Evolutionary conservation across 1,140 invertebrate species (phyloP), one percentile per base, ranked within the genome.

Genomic region (Mesaphorura yosii): DNA sequence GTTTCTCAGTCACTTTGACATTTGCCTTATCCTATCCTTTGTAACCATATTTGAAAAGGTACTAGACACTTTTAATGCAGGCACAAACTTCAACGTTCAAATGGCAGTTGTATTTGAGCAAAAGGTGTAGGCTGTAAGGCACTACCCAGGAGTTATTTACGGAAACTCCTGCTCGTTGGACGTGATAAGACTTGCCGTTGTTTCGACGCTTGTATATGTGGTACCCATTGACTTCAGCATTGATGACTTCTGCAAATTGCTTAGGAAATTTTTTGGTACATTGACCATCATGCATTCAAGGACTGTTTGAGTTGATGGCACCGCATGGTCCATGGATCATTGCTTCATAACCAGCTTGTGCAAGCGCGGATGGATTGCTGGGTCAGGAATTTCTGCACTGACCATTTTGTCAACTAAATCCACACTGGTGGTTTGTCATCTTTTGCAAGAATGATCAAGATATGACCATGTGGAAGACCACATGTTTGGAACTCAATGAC

Each of bases 11-110:
- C 39, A 53, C 1, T 22, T 39, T 20, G 26, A 64, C 41, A 41
- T 50, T 26, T 12, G 57, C 55, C 34, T 45, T 37, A 44, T 64
- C 60, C 29, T 55, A 45, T 28, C 64, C 60, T 51, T 64, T 64
- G 41, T 57, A 56, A 0, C 61, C 25, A 42, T 64, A 64, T 26
- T 62, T 62, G 55, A 58, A 72, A 59, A 73, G 65, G 56, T 76
- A 75, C 64, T 75, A 73, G 22, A 76, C 71, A 27, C 66, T 67
- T 63, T 73, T 75, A 37, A 76, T 67, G 14, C 71, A 72, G 64
- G 67, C 67, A 63, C 70, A 76, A 56, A 65, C 69, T 64, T 75
- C 70, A 15, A 75, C 69, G 57, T 76, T 76, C 28, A 71, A 67
- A 58, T 75, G 73, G 37, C 69, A 65, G 50, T 76, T 66, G 55